Evolutionary conservation across 2,797 vertebrate genomes (phyloP).

Genomic region (Staurois parvus): DNA sequence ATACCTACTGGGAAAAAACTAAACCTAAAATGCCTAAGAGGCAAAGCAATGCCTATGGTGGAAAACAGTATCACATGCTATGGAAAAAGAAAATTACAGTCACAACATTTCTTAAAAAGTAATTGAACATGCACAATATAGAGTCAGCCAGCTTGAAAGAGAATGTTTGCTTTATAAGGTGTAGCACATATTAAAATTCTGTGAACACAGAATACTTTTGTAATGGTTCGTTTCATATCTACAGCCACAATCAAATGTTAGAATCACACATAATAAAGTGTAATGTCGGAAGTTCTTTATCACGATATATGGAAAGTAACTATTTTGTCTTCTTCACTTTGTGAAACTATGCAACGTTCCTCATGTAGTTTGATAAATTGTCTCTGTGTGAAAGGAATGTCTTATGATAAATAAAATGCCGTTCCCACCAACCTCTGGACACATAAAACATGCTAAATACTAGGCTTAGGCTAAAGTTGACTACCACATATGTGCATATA

Average conservation of each 20-base stretch:
- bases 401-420: constrained; percentile 10
- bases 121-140: constrained; percentile 16
- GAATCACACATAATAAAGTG: constrained; percentile 20
- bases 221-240: constrained; percentile 35
- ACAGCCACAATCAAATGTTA: constrained; percentile 17
- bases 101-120: constrained; percentile 11
- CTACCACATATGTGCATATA: background rate
- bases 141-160: constrained; percentile 19
- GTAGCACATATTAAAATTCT: constrained; percentile 5
- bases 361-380: constrained; percentile 20
- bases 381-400: constrained; percentile 28
- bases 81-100: background rate
- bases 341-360: background rate
- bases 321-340: constrained; percentile 39
- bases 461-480: background rate
- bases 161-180: constrained; percentile 31
- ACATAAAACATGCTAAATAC: background rate
- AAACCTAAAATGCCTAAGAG: too few species aligned
- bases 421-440: background rate
- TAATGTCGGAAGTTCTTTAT: constrained; percentile 16
- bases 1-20: too few species aligned
- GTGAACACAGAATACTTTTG: background rate
- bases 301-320: constrained; percentile 16
- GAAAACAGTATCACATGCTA: background rate
- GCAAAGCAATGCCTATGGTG: background rate